These are phyloP conservation scores for Gopherus evgoodei DNA, from an alignment of 2,113 vertebrate species.

Conservation along the genomic window DNA sequence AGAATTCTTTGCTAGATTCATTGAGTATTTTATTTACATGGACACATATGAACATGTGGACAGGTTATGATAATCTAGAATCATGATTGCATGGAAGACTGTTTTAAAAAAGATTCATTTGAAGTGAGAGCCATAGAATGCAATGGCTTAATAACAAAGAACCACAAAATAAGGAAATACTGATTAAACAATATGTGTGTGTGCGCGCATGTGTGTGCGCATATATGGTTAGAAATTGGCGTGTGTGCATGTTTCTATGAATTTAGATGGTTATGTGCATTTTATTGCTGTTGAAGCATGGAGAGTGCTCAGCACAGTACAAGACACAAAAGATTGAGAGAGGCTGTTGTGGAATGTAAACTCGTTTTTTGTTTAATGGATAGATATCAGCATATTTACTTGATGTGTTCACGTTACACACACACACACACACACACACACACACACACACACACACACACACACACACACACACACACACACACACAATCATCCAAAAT, in stretches of 20 bases:
- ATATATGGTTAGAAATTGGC: not conserved
- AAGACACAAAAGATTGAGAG: not conserved
- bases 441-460: not conserved
- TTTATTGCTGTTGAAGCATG: constrained; percentile 3
- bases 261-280: rapidly evolving
- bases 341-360: not conserved
- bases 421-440: not conserved
- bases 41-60: not conserved
- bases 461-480: not conserved
- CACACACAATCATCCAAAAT: constrained; percentile 13
- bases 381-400: constrained; percentile 20
- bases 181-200: not conserved
- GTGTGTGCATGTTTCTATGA: not conserved
- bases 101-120: not conserved
- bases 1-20: not conserved
- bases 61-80: not conserved
- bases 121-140: not conserved
- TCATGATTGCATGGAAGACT: not conserved
- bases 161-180: not conserved
- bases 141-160: not conserved
- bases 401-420: not conserved
- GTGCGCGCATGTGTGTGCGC: not conserved
- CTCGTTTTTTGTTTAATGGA: not conserved
- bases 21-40: not conserved
- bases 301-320: not conserved